Evolutionary conservation across 2,797 vertebrate species (phyloP), one percentile per base, ranked within the genome.

Genomic region (Spheniscus humboldti): DNA sequence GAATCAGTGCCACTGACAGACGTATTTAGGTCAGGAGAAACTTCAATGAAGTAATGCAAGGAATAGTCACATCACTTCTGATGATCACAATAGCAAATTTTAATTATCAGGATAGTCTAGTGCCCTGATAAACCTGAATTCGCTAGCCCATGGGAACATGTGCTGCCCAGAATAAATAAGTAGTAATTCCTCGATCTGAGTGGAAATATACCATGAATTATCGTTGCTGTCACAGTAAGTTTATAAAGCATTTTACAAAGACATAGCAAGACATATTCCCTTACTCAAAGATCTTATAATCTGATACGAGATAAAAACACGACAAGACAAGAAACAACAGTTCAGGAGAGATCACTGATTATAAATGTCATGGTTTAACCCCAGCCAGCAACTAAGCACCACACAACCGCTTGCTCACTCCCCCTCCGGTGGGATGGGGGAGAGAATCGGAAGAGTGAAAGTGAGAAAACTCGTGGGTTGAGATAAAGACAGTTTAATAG

Each of bases 301-400:
- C 55, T 86, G 93, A 93, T 94, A 76, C 7, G 47, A 96, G 96
- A 95, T 74, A 93, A 97, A 95, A 96, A 94, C 73, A 92, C 96
- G 91, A 97, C 95, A 97, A 97, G 96, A 97, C 92, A 96, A 96
- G 94, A 97, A 91, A 85, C 87, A 95, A 90, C 93, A 97, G 94
- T 96, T 96, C 96, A 96, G 93, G 81, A 94, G 91, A 97, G 91
- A 97, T 96, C 96, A 94, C 92, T 91, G 91, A 96, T 96, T 97
- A 96, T 93, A 95, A 41, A 41, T 41, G 13, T 41, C 41, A 15
- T 41, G 14, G 41, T 41, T 41, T 41, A 41, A 41, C 41, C 41
- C 41, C 41, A 41, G 41, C 14, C 41, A 2, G 41, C 41, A 41
- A 41, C 41, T 41, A 41, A 41, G 41, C 41, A 2, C 41, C 41